phyloP scores from a whole-genome alignment of 2,113 vertebrate species.

The Chionodraco myersi region DNA sequence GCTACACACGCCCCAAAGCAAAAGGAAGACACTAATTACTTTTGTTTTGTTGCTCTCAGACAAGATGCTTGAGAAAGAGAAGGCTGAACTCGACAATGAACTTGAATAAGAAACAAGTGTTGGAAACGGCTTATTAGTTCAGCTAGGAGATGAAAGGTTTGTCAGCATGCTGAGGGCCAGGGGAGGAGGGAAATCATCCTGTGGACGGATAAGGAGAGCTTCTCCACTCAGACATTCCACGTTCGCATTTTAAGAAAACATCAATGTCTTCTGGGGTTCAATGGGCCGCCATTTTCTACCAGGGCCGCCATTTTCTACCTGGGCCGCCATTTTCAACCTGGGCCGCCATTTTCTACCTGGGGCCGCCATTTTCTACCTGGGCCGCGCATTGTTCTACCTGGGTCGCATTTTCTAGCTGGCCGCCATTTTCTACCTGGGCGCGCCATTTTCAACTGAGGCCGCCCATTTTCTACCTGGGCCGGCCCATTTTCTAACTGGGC shows the following conservation, averaged over 20 bases:
- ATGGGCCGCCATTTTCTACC: no score
- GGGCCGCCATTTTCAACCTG: no score
- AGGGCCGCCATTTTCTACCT: no score
- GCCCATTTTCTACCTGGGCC: no score
- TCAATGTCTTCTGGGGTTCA: conserved; percentile 28
- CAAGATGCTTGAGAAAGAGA: conserved; percentile 38
- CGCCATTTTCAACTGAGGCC: no score
- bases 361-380: no score
- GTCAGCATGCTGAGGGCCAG: conserved; percentile 34
- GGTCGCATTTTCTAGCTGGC: no score
- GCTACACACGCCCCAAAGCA: conserved; percentile 40
- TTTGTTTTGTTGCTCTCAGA: conserved; percentile 64
- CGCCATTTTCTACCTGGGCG: no score
- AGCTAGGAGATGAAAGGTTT: conserved; percentile 43
- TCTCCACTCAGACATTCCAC: background rate
- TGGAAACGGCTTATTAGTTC: conserved; percentile 58
- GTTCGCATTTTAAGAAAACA: conserved; percentile 29
- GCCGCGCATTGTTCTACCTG: no score
- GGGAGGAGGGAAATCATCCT: conserved; percentile 24
- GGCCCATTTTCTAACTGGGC: no score
- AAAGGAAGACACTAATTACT: conserved; percentile 69
- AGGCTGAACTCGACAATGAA: conserved; percentile 40
- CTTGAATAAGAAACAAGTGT: conserved; percentile 28
- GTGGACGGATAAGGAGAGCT: conserved; percentile 47
- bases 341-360: no score